Conservation (phyloP, 2,113 vertebrate genomes). For the Cyprichromis sp. region DNA sequence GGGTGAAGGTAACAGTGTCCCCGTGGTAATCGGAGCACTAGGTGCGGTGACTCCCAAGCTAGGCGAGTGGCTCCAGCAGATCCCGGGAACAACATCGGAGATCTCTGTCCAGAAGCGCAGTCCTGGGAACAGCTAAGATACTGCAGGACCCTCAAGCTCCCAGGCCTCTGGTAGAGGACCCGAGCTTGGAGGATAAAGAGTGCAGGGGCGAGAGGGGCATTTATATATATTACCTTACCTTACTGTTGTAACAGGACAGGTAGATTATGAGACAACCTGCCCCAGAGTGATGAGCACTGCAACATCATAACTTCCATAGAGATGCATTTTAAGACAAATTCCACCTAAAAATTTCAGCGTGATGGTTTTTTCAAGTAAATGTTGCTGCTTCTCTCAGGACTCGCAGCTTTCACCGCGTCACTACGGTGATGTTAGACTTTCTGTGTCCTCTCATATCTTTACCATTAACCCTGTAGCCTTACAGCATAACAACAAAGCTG, state of each 20-base stretch:
- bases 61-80: fast-evolving
- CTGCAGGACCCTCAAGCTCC: not conserved
- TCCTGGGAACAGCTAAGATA: fast-evolving
- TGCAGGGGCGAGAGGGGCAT: not conserved
- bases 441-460: not conserved
- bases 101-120: not conserved
- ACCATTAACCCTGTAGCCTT: not conserved
- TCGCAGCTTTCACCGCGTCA: not conserved
- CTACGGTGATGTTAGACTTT: not conserved
- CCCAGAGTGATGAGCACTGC: not conserved
- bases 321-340: fast-evolving
- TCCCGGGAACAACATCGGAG: fast-evolving
- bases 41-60: fast-evolving
- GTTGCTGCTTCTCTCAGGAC: not conserved
- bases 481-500: not conserved
- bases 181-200: not conserved
- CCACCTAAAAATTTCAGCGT: not conserved
- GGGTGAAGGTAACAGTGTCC: fast-evolving
- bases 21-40: fast-evolving
- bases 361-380: not conserved
- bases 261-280: not conserved
- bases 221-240: not conserved
- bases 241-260: not conserved
- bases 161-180: not conserved
- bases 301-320: not conserved